Percentiles rank a stretch among this genome's conserved stretches.
phyloP scores from a whole-genome alignment of 2,113 vertebrate genomes.

The Cavia aperea region DNA sequence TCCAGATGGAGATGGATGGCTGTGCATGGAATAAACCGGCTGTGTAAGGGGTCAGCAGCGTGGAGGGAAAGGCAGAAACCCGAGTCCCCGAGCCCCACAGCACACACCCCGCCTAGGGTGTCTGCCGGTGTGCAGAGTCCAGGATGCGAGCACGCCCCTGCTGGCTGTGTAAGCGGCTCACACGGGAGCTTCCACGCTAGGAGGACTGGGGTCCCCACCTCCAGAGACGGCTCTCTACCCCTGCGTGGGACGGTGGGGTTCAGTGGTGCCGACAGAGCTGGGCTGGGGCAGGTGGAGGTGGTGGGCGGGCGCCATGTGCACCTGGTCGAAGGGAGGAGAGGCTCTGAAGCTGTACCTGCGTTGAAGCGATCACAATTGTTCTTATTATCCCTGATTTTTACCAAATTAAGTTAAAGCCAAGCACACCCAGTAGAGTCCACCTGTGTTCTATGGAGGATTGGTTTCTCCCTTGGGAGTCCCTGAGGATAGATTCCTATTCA shows the following conservation, averaged over 20 bases:
- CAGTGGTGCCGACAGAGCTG: not conserved
- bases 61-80: not conserved
- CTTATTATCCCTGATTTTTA: not conserved
- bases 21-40: not conserved
- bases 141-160: not conserved
- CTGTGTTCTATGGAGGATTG: not conserved
- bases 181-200: too few relatives aligned
- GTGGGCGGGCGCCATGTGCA: fast-evolving
- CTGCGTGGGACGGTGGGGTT: not conserved
- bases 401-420: not conserved
- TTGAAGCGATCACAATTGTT: not conserved
- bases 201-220: not conserved
- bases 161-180: not conserved
- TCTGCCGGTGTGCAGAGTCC: too few relatives aligned
- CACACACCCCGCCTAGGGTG: fast-evolving
- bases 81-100: not conserved
- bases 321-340: not conserved
- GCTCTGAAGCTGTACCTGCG: not conserved
- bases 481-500: not conserved
- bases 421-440: too few relatives aligned
- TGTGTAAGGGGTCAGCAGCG: not conserved
- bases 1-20: fast-evolving
- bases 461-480: not conserved
- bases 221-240: too few relatives aligned
- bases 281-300: fast-evolving